Base-by-base conservation (phyloP, 2,797 vertebrate genomes). In the Falco biarmicus region DNA sequence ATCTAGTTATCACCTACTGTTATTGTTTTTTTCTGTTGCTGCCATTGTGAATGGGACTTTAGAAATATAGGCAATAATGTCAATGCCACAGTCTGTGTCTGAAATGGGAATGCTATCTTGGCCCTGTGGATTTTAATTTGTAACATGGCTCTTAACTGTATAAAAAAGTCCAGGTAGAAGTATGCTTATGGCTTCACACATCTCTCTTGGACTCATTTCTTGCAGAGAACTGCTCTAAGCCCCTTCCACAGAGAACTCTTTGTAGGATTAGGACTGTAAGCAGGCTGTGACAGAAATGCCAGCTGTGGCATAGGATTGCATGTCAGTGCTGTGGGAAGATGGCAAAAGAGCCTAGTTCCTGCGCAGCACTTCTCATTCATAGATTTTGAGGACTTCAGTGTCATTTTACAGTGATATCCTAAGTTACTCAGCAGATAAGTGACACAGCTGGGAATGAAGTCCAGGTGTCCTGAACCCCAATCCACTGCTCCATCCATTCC, bases 271-370 rank as follows among this genome's bases (percentile, higher is more conserved):
- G 50, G 34, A 54, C 41, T 34, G 37, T 79, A 70, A 95, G 76
- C 51, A 79, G 56, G 69, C 86, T 85, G 81, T 89, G 84, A 89
- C 93, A 95, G 78, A 89, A 96, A 87, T 76, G 93, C 80, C 94
- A 94, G 86, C 95, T 97, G 94, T 89, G 90, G 65, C 88, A 83
- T 0, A 51, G 82, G 75, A 92, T 83, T 92, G 81, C 13, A 20
- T 90, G 86, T 89, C 94, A 89, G 65, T 56, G 48, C 84, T 90
- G 64, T 85, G 84, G 84, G 84, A 95, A 87, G 84, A 74, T 34
- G 74, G 85, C 0, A 6, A 73, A 89, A 89, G 41, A 87, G 48
- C 41, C 61, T 21, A 28, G 65, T 81, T 91, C 59, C 63, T 68
- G 32, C 7, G 48, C 12, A 78, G 47, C 29, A 31, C 68, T 94